phyloP scores from a whole-genome alignment of 1,140 invertebrate species.

The Brachionus paranguensis region DNA sequence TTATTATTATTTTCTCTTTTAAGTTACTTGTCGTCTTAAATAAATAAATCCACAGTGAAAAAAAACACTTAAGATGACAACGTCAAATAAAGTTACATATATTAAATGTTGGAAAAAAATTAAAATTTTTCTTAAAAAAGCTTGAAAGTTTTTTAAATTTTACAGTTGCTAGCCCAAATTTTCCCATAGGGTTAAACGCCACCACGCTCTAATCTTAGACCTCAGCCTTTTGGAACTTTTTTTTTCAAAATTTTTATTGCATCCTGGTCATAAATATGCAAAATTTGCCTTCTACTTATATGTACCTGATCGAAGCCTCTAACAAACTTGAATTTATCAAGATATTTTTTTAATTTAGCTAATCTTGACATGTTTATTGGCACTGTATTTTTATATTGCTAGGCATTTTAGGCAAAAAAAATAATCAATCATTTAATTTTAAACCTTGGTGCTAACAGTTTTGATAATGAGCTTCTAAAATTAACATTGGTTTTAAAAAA shows the following conservation, averaged over 20 bases:
- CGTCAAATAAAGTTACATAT: not conserved
- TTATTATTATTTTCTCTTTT: not conserved
- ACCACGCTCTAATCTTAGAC: not conserved
- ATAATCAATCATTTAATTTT: not conserved
- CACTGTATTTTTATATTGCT: not conserved
- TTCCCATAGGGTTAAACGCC: not conserved
- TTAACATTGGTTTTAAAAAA: not conserved
- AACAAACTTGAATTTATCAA: not conserved
- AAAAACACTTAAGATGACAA: not conserved
- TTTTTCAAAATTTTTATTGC: not conserved
- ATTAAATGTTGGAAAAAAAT: not conserved
- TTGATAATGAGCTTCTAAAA: not conserved
- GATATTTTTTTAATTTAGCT: not conserved
- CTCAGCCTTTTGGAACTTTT: not conserved
- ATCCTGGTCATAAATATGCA: not conserved
- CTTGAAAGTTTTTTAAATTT: not conserved
- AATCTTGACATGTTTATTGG: not conserved
- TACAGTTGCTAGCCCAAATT: not conserved
- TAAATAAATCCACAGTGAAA: not conserved
- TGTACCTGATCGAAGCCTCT: not conserved
- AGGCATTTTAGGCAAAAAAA: not conserved
- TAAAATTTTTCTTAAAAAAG: not conserved
- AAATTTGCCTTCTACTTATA: not conserved
- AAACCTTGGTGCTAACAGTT: not conserved
- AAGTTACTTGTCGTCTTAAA: constrained; percentile 2